Conservation (phyloP, 1,140 invertebrate genomes). For the Micrasema minimum region DNA sequence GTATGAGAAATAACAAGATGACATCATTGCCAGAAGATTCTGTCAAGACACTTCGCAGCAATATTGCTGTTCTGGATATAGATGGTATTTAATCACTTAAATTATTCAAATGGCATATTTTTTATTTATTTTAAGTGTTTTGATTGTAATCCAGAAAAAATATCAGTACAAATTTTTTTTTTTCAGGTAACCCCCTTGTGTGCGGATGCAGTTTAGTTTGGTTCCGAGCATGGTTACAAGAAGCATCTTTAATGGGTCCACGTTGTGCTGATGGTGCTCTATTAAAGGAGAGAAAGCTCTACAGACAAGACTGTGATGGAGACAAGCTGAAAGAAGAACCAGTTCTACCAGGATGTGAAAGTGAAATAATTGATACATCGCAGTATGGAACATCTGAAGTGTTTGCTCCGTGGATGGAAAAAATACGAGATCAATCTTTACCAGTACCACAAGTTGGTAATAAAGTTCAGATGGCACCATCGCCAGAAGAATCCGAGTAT, state of each 20-base stretch:
- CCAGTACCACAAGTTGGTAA: conserved; percentile 42
- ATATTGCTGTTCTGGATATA: conserved; percentile 85
- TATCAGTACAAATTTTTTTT: neutral
- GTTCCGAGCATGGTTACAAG: conserved; percentile 83
- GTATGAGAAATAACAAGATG: conserved; percentile 82
- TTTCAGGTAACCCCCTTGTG: conserved; percentile 81
- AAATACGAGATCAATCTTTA: conserved; percentile 63
- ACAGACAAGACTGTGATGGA: conserved; percentile 72
- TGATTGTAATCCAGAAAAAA: no score
- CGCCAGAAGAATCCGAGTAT: conserved; percentile 79
- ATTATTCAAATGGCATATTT: no score
- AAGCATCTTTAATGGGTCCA: conserved; percentile 76
- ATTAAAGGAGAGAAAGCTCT: conserved; percentile 76
- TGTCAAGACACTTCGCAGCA: conserved; percentile 79
- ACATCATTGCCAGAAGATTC: conserved; percentile 78
- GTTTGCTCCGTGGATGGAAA: conserved; percentile 65
- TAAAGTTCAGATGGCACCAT: conserved; percentile 62
- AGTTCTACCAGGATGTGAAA: conserved; percentile 72
- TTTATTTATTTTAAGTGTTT: no score
- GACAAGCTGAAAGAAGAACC: conserved; percentile 66
- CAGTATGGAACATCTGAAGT: conserved; percentile 65
- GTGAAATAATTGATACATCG: conserved; percentile 69
- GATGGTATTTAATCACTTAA: conserved; percentile 77
- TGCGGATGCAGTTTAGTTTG: conserved; percentile 84
- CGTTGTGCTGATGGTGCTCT: conserved; percentile 80